Base-by-base conservation (phyloP, 2,113 vertebrate genomes). In the cat (Felis catus) region DNA sequence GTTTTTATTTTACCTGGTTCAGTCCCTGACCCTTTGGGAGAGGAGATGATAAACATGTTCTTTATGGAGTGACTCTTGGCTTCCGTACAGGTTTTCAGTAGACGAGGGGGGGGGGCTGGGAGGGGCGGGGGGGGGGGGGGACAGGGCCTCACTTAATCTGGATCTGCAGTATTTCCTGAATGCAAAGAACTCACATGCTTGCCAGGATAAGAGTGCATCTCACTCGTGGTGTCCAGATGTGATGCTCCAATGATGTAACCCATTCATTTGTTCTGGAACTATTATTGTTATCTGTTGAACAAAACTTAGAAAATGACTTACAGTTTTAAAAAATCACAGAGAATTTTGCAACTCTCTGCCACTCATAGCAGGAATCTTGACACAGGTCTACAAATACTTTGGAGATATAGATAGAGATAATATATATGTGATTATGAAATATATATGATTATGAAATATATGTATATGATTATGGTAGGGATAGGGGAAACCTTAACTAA, bases 221-320 rank as follows among this genome's bases (percentile, higher is more conserved):
- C 53, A 23, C 23, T 80, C 6, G 1, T 96, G 83, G 70, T 85
- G 23, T 96, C 80, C 95, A 94, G 88, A 97, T 97, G 94, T 90
- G 73, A 36, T 27, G 29, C 33, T 87, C n/a, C 36, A 83, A 33
- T 73, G 82, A 90, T 68, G 31, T 51, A 87, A 96, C 65, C 36
- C 41, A 51, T 14, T 73, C 82, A 80, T 96, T 89, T 95, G 41
- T 89, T 76, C 79, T 89, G 61, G 29, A 89, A 58, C 21, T 53
- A 25, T 81, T 80, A 53, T 51, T 82, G 51, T 71, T 97, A 73
- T 90, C 89, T 92, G 79, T 71, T 95, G 51, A 96, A 85, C 53
- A 95, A 93, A 70, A 76, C 68, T 95, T 89, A 53, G 61, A 96
- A 91, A 78, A 87, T 89, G 66, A 73, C 48, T 93, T 95, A 19